These are phyloP conservation scores for Dasypus novemcinctus DNA, from an alignment of 2,113 vertebrate species.

Conservation along the genomic window DNA sequence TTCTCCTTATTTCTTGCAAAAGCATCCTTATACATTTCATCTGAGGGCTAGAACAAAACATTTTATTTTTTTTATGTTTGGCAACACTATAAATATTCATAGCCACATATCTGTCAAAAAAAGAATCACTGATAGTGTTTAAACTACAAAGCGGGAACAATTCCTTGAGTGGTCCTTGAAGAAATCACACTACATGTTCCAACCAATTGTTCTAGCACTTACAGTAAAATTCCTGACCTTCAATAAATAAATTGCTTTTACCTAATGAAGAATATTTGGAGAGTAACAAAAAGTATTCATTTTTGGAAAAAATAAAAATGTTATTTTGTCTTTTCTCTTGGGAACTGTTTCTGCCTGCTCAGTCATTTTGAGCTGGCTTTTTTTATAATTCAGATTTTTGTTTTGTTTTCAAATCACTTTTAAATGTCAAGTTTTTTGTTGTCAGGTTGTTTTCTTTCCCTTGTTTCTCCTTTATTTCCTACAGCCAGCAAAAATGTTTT, in stretches of 20 bases:
- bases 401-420: conserved; percentile 51
- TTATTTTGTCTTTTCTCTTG: conserved; percentile 50
- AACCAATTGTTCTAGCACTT: conserved; percentile 24
- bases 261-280: conserved; percentile 52
- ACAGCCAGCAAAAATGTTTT: conserved; percentile 7
- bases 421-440: conserved; percentile 67
- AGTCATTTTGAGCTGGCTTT: conserved; percentile 48
- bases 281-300: conserved; percentile 47
- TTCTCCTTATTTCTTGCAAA: conserved; percentile 40
- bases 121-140: conserved; percentile 23
- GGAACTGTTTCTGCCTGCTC: neutral
- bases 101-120: conserved; percentile 46
- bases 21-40: conserved; percentile 53
- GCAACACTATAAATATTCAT: conserved; percentile 69
- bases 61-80: conserved; percentile 67
- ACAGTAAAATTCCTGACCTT: conserved; percentile 68
- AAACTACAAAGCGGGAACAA: conserved; percentile 32
- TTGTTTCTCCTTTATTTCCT: neutral
- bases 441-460: neutral
- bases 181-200: conserved; percentile 43
- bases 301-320: neutral
- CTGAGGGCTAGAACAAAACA: neutral
- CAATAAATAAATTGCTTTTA: conserved; percentile 52
- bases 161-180: conserved; percentile 61
- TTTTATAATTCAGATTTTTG: conserved; percentile 58